Conservation (phyloP, 1,140 invertebrate species). For the Lepidurus couesii region DNA sequence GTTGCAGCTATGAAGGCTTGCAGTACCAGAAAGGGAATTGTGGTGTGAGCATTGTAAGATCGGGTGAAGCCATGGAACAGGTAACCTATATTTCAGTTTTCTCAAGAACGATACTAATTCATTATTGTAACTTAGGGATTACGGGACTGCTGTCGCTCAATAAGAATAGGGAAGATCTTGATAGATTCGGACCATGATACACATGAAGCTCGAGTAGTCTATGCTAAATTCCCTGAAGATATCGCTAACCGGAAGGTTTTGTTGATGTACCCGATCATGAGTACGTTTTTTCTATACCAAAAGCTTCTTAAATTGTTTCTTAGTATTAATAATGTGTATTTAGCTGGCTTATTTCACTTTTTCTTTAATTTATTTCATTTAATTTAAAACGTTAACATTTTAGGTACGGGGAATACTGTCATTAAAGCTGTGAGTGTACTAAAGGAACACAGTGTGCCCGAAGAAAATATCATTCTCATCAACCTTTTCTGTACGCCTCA, state of each 20-base stretch:
- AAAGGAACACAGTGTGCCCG: slow-evolving; percentile 84
- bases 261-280: slow-evolving; percentile 98
- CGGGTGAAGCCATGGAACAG: slow-evolving; percentile 97
- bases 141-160: slow-evolving; percentile 93
- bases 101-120: neutral
- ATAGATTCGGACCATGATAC: slow-evolving; percentile 95
- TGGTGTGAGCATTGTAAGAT: slow-evolving; percentile 76
- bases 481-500: slow-evolving; percentile 94
- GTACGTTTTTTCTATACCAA: slow-evolving; percentile 49
- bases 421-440: slow-evolving; percentile 87
- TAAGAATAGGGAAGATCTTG: slow-evolving; percentile 94
- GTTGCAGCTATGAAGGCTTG: slow-evolving; percentile 79
- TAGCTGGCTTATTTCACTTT: neutral
- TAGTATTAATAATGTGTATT: slow-evolving; percentile 23
- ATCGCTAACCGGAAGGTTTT: slow-evolving; percentile 82
- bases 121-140: slow-evolving; percentile 60
- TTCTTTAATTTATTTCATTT: neutral
- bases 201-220: slow-evolving; percentile 92
- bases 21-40: slow-evolving; percentile 94
- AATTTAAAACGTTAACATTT: slow-evolving; percentile 33
- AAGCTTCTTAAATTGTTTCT: neutral
- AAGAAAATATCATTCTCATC: slow-evolving; percentile 89
- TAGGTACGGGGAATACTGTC: slow-evolving; percentile 86
- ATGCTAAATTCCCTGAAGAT: slow-evolving; percentile 95
- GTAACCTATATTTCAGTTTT: slow-evolving; percentile 43